Evolutionary conservation across 1,140 invertebrate species (phyloP), one percentile per base, ranked within the genome.

Genomic region (Galleria mellonella): DNA sequence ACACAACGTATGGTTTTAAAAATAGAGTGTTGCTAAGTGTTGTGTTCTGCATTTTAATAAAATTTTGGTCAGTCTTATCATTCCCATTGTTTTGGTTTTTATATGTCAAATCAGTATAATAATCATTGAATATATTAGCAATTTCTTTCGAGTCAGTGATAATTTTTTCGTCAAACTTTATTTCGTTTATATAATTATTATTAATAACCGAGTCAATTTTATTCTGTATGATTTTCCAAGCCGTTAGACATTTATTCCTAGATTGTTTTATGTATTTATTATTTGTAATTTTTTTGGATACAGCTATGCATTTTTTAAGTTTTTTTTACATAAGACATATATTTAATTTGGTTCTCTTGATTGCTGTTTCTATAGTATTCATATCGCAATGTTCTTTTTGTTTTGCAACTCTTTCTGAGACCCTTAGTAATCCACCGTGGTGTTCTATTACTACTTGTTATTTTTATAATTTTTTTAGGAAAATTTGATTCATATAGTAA

Each of bases 401-500:
- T n/a, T n/a, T n/a, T n/a, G n/a, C n/a, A n/a, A n/a, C n/a, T n/a
- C n/a, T n/a, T n/a, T n/a, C n/a, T 10, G 9, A 51, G 23, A 2
- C 49, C 49, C 17, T 30, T 23, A 10, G 36, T 28, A 10, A 51
- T 9, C 59, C 59, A 37, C 17, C 51, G 31, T 49, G 51, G 15
- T 13, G 13, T 42, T 32, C n/a, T n/a, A n/a, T n/a, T n/a, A n/a
- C n/a, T n/a, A n/a, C n/a, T n/a, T n/a, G n/a, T n/a, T n/a, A n/a
- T 10, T 8, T 42, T n/a, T n/a, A n/a, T n/a, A n/a, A n/a, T n/a
- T n/a, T n/a, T n/a, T n/a, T n/a, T n/a, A n/a, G n/a, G n/a, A 10
- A 40, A 40, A 29, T 28, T 31, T 15, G 33, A 23, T 10, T 53
- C 30, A 39, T 40, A 44, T 32, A 54, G 41, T 9, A 54, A 33